Conservation (phyloP, 2,113 vertebrate species). For the Actenoides lindsayi region DNA sequence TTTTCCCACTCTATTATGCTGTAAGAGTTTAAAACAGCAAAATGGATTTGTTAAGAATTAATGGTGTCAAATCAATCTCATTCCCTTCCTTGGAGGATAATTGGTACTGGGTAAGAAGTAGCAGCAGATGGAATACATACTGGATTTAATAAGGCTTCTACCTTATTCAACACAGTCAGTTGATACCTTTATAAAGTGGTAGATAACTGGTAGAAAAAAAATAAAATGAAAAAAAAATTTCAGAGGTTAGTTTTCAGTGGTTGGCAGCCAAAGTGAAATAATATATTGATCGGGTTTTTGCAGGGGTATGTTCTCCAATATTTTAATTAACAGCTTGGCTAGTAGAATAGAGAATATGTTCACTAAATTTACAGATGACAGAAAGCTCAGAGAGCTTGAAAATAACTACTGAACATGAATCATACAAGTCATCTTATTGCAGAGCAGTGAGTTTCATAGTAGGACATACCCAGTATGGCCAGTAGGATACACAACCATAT, state of each 20-base stretch:
- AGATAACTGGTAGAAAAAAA: background rate
- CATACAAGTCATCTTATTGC: background rate
- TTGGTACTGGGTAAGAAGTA: constrained; percentile 5
- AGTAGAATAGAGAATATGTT: background rate
- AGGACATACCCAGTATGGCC: background rate
- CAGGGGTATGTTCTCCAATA: constrained; percentile 5
- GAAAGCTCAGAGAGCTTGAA: background rate
- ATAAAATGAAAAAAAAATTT: background rate
- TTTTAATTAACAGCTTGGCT: constrained; percentile 34
- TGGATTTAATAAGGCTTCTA: constrained; percentile 8
- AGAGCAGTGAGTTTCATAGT: background rate
- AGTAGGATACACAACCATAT: background rate
- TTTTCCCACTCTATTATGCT: background rate
- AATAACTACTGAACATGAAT: background rate
- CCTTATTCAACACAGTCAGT: background rate
- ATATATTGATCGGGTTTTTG: constrained; percentile 4
- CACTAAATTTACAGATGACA: constrained; percentile 2
- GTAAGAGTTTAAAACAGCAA: constrained; percentile 2
- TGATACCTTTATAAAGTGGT: background rate
- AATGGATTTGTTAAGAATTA: constrained; percentile 41
- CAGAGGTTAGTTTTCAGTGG: constrained; percentile 9
- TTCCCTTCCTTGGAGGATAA: constrained; percentile 9
- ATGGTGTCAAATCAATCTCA: constrained; percentile 21
- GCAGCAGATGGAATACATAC: background rate
- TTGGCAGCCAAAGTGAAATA: background rate